Base-by-base conservation (phyloP, 2,797 vertebrate species). In the Sorex maritimensis region DNA sequence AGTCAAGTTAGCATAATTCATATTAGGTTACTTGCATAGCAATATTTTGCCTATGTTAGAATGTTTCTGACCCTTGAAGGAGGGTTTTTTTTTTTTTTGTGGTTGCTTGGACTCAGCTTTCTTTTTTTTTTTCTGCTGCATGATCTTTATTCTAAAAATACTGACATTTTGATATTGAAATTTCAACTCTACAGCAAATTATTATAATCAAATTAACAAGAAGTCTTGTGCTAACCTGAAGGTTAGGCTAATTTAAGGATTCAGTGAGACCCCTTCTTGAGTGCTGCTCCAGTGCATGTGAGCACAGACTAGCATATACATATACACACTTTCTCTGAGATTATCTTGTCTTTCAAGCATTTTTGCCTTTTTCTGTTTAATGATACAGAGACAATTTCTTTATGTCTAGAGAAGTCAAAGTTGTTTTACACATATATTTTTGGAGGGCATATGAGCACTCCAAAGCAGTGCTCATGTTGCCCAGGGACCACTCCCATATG, bases 141-240 rank as follows among this genome's bases (percentile, higher is more conserved):
- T 65, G 63, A 88, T 79, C 49, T 93, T 89, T 79, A 93, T 49
- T 90, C 68, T 90, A 69, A 93, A 69, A 83, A 79, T 75, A 89
- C 49, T n/a, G 46, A 91, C 67, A 93, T 86, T 77, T 78, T 80
- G 34, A 79, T 78, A 86, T 13, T 83, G 49, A 92, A 94, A 89
- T 86, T 95, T 89, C 55, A 88, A 89, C 61, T 81, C 49, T 30
- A 44, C 6, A 86, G 34, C 34, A 86, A 86, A 58, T 30, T 85
- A 91, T 44, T 82, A 5, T 58, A 89, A 91, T 77, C 85, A 83
- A 41, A 74, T 89, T 90, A 41, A 49, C 23, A 86, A 90, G 67
- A 82, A 23, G n/a, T 30, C 44, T 58, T 44, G 11, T 73, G 55
- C 75, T 28, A 71, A 72, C 4, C 44, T 83, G 46, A 79, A 63